Percentiles rank a stretch among this genome's conserved stretches.
phyloP scores from a whole-genome alignment of 2,797 vertebrate genomes.

The Ficedula albicollis region DNA sequence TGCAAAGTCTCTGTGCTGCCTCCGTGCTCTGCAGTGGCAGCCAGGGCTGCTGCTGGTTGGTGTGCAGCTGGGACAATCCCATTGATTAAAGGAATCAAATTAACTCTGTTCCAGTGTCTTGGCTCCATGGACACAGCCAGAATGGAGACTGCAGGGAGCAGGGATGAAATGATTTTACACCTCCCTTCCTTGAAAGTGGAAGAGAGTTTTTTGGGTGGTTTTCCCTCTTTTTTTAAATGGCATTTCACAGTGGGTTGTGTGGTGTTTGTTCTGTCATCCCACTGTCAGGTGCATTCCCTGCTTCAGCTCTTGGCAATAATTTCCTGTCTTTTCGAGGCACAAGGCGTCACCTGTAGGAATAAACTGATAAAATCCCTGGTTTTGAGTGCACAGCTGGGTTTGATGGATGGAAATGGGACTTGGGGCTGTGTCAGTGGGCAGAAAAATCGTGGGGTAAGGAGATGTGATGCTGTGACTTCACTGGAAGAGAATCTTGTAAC shows the following conservation, averaged over 20 bases:
- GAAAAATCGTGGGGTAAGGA: fast-evolving
- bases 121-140: background rate
- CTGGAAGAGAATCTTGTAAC: background rate
- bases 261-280: background rate
- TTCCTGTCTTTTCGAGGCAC: background rate
- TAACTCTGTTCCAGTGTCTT: background rate
- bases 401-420: background rate
- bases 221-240: background rate
- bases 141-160: background rate
- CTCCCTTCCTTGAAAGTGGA: background rate
- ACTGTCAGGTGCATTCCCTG: background rate
- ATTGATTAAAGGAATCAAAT: conserved; percentile 24
- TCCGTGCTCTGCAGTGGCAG: background rate
- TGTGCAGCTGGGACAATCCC: conserved; percentile 38
- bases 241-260: background rate
- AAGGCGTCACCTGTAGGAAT: too few species aligned
- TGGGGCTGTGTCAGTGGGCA: background rate
- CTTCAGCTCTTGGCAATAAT: background rate
- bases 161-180: background rate
- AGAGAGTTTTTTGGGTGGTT: background rate
- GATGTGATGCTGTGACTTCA: background rate
- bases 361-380: background rate
- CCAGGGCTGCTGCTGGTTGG: background rate
- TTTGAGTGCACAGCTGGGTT: background rate
- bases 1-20: background rate